phyloP scores from a whole-genome alignment of 2,797 vertebrate genomes.

The Halcyon chelicuti region DNA sequence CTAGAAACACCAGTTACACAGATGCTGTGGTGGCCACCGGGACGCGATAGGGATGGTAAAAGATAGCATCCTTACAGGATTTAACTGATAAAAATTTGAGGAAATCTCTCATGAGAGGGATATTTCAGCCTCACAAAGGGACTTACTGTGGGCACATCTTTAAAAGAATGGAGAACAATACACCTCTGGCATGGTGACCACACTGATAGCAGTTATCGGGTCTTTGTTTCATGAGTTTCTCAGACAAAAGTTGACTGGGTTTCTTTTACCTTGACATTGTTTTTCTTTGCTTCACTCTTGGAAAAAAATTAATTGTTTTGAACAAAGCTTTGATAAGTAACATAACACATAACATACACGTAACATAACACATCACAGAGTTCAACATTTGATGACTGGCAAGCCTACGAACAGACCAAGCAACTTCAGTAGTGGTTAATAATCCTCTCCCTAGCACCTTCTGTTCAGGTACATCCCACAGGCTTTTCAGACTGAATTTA shows the following conservation, averaged over 20 bases:
- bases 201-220: neutral
- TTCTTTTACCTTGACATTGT: neutral
- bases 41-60: fast-evolving
- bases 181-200: neutral
- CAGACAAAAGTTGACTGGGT: neutral
- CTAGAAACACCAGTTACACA: neutral
- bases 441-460: neutral
- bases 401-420: neutral
- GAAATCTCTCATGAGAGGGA: neutral
- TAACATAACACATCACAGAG: too few relatives aligned
- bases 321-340: neutral
- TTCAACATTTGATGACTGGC: neutral
- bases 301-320: neutral
- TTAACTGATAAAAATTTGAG: neutral
- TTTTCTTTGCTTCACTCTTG: neutral
- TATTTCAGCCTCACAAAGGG: neutral
- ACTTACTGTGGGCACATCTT: neutral
- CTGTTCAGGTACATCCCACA: neutral
- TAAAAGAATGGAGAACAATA: neutral
- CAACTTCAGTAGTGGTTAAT: neutral
- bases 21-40: fast-evolving
- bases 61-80: neutral
- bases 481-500: neutral
- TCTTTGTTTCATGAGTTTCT: neutral
- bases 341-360: too few relatives aligned